Base-by-base conservation (phyloP, 2,888 invertebrate genomes). In the Globia sparganii region DNA sequence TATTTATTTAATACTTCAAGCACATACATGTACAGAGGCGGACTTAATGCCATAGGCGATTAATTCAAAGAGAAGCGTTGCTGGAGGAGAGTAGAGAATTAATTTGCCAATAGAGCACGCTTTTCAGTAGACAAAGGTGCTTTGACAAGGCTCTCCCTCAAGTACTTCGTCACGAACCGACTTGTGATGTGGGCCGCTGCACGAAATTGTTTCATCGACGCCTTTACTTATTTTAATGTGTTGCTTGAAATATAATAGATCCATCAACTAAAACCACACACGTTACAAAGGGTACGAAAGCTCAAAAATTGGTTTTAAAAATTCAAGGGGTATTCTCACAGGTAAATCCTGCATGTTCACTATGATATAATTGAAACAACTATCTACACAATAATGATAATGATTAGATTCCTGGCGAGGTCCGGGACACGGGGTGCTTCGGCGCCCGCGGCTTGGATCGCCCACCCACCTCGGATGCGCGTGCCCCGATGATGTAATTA, bases 21-120 rank as follows among this genome's bases (percentile, higher is more conserved):
- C n/a, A n/a, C n/a, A n/a, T n/a, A n/a, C n/a, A n/a, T n/a, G n/a
- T n/a, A n/a, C n/a, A n/a, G n/a, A n/a, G n/a, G n/a, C n/a, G n/a
- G n/a, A n/a, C n/a, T n/a, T n/a, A n/a, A n/a, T n/a, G n/a, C n/a
- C n/a, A n/a, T n/a, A n/a, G n/a, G n/a, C 89, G 87, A 91, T 90
- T 87, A 82, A 85, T 87, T 92, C 91, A 94, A 93, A 93, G 91
- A 90, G 89, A 90, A 90, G 84, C 87, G 87, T 87, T 88, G 85
- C 88, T 87, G 86, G 83, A 86, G 85, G 85, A 85, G 86, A 90
- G 90, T 89, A 89, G 89, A 86, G 89, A 92, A 94, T 94, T 94
- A 95, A 94, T 93, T 94, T 93, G 92, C 92, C 93, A 92, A 94
- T 92, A 92, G 89, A 91, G 90, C 90, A 88, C 88, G 91, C 91